Evolutionary conservation across 2,888 invertebrate genomes (phyloP).

Genomic region (Macaria liturata): DNA sequence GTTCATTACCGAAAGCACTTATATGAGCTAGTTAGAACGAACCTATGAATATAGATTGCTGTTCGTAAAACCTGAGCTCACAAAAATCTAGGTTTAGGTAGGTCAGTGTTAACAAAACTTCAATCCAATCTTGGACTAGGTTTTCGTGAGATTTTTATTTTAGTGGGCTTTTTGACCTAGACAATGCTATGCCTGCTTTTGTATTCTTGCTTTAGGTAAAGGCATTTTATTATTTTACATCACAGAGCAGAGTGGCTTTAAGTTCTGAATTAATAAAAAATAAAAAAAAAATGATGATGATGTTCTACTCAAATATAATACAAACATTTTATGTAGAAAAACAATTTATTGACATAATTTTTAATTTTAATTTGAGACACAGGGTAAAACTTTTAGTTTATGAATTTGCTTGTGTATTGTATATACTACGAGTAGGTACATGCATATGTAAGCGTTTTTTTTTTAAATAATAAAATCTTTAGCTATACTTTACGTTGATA

Average conservation of each 20-base stretch:
- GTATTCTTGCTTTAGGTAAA: neutral
- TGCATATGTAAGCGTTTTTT: no score
- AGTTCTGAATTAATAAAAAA: no score
- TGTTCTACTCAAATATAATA: no score
- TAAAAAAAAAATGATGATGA: no score
- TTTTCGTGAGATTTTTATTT: constrained; percentile 15
- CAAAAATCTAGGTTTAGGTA: neutral
- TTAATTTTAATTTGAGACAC: no score
- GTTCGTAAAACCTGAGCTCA: constrained; percentile 7
- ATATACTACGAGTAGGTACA: no score
- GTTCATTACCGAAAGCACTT: neutral
- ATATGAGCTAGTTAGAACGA: constrained; percentile 3
- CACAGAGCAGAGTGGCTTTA: neutral
- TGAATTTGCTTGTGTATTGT: no score
- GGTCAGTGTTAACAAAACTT: constrained; percentile 17
- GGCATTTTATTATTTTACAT: neutral
- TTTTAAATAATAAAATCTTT: no score
- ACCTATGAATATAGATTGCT: constrained; percentile 20
- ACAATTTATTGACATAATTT: no score
- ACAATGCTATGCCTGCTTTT: neutral
- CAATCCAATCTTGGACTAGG: constrained; percentile 20
- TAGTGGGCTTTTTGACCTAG: constrained; percentile 6
- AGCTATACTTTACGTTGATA: no score
- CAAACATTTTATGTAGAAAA: no score
- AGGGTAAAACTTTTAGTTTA: no score